These are phyloP conservation scores for Drosophila dives DNA, from an alignment of 2,888 invertebrate species.

Conservation along the genomic window DNA sequence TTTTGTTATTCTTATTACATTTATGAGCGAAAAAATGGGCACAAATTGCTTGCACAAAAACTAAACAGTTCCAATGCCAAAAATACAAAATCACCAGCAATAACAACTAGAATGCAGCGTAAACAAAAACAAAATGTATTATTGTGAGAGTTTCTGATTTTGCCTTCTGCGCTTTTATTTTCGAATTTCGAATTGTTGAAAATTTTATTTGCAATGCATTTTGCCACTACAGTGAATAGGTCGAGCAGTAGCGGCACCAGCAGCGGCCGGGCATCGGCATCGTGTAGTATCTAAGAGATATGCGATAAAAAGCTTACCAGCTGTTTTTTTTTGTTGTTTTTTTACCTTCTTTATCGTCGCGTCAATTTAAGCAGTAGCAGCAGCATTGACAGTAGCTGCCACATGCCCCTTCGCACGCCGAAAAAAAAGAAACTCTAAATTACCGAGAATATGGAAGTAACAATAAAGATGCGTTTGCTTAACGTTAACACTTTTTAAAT, in stretches of 20 bases:
- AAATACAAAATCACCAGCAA: constrained; percentile 39
- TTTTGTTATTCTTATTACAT: constrained; percentile 26
- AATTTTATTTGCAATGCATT: constrained; percentile 55
- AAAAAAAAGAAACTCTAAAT: constrained; percentile 10
- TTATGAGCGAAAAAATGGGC: constrained; percentile 50
- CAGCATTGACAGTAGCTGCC: constrained; percentile 10
- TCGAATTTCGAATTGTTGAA: constrained; percentile 55
- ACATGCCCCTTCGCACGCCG: constrained; percentile 25
- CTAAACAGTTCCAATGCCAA: constrained; percentile 45
- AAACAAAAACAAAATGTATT: constrained; percentile 24
- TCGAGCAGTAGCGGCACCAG: constrained; percentile 11
- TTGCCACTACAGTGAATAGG: constrained; percentile 36
- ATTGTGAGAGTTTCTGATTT: constrained; percentile 12
- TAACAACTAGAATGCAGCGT: constrained; percentile 51
- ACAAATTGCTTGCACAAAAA: constrained; percentile 47
- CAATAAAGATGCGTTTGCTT: constrained; percentile 54
- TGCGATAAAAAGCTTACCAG: constrained; percentile 59
- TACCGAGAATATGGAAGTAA: constrained; percentile 45
- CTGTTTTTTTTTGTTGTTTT: constrained; percentile 22
- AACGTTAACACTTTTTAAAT: constrained; percentile 40
- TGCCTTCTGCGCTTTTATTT: constrained; percentile 42
- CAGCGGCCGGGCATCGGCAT: constrained; percentile 13
- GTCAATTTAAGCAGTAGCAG: constrained; percentile 22
- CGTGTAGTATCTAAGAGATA: constrained; percentile 53
- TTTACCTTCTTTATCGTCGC: constrained; percentile 42